Evolutionary conservation across 2,888 invertebrate species (phyloP).

Genomic region (Drosophila pullipes): DNA sequence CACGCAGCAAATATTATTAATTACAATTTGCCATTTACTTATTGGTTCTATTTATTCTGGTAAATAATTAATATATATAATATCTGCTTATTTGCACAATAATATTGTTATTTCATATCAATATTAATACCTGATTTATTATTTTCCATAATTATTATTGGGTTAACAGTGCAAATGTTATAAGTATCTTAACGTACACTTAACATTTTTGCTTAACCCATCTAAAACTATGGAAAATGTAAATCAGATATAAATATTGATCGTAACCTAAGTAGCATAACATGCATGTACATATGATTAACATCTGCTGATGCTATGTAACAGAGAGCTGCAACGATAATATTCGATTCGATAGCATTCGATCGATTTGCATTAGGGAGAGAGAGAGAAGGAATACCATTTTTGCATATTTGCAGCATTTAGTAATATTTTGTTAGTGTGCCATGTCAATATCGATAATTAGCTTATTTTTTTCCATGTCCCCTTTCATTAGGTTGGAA

Average conservation of each 20-base stretch:
- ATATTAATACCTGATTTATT: background rate
- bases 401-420: background rate
- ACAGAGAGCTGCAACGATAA: background rate
- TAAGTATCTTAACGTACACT: background rate
- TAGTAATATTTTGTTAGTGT: background rate
- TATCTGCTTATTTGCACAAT: background rate
- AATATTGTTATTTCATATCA: background rate
- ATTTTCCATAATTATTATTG: background rate
- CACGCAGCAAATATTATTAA: conserved; percentile 3
- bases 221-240: background rate
- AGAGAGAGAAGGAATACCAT: background rate
- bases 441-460: conserved; percentile 12
- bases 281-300: background rate
- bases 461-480: conserved; percentile 1
- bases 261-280: background rate
- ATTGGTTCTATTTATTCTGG: background rate
- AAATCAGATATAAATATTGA: background rate
- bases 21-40: conserved; percentile 1
- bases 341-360: background rate
- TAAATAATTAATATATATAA: background rate
- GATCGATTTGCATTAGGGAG: background rate
- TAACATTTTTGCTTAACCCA: background rate
- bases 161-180: background rate
- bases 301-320: background rate
- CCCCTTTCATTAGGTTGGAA: background rate